Percentiles rank a stretch among this genome's conserved stretches.
phyloP scores from a whole-genome alignment of 1,140 invertebrate genomes.

The Drosophila fuyamai region DNA sequence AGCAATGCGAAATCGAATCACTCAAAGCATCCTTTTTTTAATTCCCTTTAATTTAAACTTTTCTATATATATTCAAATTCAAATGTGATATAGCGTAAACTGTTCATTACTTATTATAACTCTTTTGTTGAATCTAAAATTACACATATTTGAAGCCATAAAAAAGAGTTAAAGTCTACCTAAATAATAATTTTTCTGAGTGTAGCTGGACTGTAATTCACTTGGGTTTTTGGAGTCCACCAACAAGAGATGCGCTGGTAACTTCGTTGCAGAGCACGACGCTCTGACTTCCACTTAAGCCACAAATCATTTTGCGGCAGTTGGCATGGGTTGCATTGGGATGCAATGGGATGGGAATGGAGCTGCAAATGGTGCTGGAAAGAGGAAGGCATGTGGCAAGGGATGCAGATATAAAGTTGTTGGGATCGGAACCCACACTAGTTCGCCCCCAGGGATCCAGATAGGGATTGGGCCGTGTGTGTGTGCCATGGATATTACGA shows the following conservation, averaged over 20 bases:
- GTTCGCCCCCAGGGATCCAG: constrained; percentile 33
- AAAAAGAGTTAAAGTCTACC: too few species aligned
- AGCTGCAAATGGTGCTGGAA: constrained; percentile 12
- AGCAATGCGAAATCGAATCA: too few species aligned
- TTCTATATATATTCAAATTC: too few species aligned
- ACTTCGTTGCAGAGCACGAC: constrained; percentile 31
- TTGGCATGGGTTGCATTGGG: constrained; percentile 13
- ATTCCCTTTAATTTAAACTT: too few species aligned
- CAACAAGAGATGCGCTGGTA: constrained; percentile 40
- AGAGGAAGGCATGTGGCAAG: constrained; percentile 26
- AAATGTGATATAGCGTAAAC: too few species aligned
- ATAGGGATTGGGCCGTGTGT: constrained; percentile 33
- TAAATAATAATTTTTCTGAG: neutral
- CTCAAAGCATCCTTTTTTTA: too few species aligned
- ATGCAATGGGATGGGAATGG: constrained; percentile 45
- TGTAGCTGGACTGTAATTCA: constrained; percentile 30
- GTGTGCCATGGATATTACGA: constrained; percentile 63
- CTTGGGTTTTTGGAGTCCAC: constrained; percentile 33
- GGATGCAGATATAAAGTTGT: constrained; percentile 63
- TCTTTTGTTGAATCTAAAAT: too few species aligned
- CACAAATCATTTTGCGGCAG: constrained; percentile 75
- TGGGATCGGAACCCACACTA: constrained; percentile 33
- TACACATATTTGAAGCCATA: too few species aligned
- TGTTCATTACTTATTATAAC: too few species aligned
- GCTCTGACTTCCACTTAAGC: constrained; percentile 57